These are phyloP conservation scores for Choreutis nemorana DNA, from an alignment of 2,888 invertebrate genomes.

Conservation along the genomic window DNA sequence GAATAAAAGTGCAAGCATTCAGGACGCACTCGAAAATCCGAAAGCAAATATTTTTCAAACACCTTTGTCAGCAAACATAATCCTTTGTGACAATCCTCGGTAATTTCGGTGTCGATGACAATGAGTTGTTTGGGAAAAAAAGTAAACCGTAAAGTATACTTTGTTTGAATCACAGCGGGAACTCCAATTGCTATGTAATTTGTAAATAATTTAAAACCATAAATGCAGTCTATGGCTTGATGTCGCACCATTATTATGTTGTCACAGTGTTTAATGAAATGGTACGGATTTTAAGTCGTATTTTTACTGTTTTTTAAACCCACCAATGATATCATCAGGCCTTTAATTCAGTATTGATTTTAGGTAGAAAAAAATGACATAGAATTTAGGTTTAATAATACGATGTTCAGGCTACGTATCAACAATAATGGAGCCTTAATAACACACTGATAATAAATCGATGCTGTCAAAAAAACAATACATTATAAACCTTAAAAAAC, in stretches of 20 bases:
- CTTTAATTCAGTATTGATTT: constrained; percentile 10
- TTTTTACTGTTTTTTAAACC: neutral
- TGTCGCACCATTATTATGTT: constrained; percentile 41
- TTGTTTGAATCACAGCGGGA: constrained; percentile 49
- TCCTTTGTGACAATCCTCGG: constrained; percentile 48
- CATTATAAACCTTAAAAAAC: constrained; percentile 12
- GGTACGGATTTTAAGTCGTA: constrained; percentile 14
- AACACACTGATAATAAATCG: too few species aligned
- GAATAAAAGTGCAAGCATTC: constrained; percentile 37
- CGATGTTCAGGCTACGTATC: too few species aligned
- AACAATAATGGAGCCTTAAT: too few species aligned
- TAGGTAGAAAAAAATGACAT: too few species aligned
- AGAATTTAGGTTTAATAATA: too few species aligned
- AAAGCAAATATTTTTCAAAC: constrained; percentile 64
- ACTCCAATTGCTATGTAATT: constrained; percentile 49
- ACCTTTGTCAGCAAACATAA: constrained; percentile 43
- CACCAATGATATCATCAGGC: neutral
- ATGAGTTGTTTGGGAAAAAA: constrained; percentile 32
- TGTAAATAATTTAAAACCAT: constrained; percentile 44
- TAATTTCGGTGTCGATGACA: constrained; percentile 60
- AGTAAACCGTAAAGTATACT: constrained; percentile 21
- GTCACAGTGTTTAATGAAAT: constrained; percentile 38
- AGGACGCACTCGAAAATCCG: constrained; percentile 45
- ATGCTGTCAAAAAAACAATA: too few species aligned
- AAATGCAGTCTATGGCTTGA: constrained; percentile 25